These are phyloP conservation scores for Muscidifurax raptorellus DNA, from an alignment of 1,140 invertebrate species.

Conservation along the genomic window DNA sequence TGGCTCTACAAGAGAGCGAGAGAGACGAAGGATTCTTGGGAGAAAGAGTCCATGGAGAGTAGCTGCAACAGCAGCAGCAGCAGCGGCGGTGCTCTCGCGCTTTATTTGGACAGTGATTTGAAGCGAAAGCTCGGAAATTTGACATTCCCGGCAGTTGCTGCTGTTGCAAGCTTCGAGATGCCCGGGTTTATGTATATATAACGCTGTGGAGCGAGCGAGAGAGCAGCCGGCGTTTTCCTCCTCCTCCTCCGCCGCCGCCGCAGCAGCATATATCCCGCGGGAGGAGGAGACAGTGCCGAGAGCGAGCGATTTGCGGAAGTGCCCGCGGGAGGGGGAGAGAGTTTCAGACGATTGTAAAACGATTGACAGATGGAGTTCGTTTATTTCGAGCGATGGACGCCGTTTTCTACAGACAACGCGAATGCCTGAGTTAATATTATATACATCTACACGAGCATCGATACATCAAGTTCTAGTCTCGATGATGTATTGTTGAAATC, in stretches of 20 bases:
- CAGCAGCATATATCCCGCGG: background rate
- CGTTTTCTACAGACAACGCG: background rate
- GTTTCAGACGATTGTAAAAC: constrained; percentile 30
- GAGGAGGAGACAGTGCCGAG: background rate
- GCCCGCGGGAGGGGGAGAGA: background rate
- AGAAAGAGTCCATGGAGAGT: constrained; percentile 59
- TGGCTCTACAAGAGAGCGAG: background rate
- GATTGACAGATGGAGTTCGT: constrained; percentile 32
- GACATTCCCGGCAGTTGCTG: constrained; percentile 64
- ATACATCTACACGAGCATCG: background rate
- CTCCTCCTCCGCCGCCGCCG: too few species aligned
- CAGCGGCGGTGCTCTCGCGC: constrained; percentile 38
- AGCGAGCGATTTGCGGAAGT: constrained; percentile 12
- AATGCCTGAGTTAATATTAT: background rate
- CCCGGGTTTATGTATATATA: background rate
- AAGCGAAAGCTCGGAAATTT: constrained; percentile 68
- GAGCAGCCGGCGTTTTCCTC: background rate
- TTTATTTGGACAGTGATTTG: constrained; percentile 68
- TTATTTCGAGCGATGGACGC: background rate
- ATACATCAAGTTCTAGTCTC: too few species aligned
- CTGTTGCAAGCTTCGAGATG: background rate
- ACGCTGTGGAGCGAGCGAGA: too few species aligned
- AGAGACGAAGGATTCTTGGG: constrained; percentile 54
- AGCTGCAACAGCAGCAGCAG: constrained; percentile 38
- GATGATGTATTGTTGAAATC: too few species aligned